Conservation (phyloP, 2,888 invertebrate species). For the Trimorus sp. region DNA sequence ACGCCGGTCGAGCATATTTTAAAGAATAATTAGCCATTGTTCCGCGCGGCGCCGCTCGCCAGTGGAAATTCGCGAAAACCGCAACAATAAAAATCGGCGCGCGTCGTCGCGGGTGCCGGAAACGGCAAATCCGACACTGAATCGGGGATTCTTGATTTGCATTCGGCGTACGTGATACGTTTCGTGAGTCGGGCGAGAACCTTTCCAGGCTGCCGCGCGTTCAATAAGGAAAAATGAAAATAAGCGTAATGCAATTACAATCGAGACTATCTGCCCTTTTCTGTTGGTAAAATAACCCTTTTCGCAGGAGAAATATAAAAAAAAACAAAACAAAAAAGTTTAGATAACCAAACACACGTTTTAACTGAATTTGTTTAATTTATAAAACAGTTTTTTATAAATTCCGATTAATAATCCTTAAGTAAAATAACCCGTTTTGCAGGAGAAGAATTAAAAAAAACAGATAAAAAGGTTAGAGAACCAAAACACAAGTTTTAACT, state of each 20-base stretch:
- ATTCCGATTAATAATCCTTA: too few relatives aligned
- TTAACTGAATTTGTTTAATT: too few relatives aligned
- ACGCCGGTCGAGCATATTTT: conserved; percentile 18
- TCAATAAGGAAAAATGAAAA: conserved; percentile 42
- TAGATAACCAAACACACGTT: too few relatives aligned
- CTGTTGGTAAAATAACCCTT: background rate
- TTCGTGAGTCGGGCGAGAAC: conserved; percentile 40
- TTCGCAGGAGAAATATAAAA: too few relatives aligned
- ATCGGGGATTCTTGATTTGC: conserved; percentile 53
- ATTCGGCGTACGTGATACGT: conserved; percentile 49
- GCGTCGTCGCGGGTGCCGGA: conserved; percentile 30
- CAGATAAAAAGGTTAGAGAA: too few relatives aligned
- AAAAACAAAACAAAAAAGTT: too few relatives aligned
- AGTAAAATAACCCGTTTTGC: too few relatives aligned
- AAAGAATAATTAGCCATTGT: conserved; percentile 35
- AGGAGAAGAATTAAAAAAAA: too few relatives aligned
- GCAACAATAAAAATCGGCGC: conserved; percentile 38
- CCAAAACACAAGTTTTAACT: too few relatives aligned
- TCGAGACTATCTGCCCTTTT: conserved; percentile 4
- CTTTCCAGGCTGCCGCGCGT: conserved; percentile 30
- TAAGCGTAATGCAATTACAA: conserved; percentile 50
- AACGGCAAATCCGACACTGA: conserved; percentile 46
- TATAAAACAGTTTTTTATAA: too few relatives aligned
- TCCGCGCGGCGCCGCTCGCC: background rate
- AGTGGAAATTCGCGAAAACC: conserved; percentile 20